These are phyloP conservation scores for Hybognathus amarus DNA, from an alignment of 2,797 vertebrate species.

Conservation along the genomic window DNA sequence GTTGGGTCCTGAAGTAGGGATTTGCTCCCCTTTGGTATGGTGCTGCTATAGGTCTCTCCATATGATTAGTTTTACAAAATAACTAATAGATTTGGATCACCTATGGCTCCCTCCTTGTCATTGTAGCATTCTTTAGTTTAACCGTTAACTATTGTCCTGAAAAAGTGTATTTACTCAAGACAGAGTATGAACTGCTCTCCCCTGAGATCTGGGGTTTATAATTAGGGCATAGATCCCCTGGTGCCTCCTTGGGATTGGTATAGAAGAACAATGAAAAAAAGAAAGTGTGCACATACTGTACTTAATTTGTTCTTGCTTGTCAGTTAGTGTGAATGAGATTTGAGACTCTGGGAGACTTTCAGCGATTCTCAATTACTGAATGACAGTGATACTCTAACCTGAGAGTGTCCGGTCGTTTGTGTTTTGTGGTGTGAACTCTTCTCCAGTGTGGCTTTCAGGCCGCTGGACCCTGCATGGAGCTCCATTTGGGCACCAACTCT, in stretches of 20 bases:
- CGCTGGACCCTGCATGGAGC: conserved; percentile 68
- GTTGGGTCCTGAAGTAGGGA: background rate
- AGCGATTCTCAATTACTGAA: background rate
- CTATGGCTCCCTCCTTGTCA: too few relatives aligned
- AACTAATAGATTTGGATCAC: too few relatives aligned
- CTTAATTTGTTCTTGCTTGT: background rate
- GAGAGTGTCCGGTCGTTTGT: conserved; percentile 70
- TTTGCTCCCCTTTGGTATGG: background rate
- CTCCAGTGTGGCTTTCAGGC: conserved; percentile 68
- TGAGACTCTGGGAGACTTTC: background rate
- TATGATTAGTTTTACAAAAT: too few relatives aligned
- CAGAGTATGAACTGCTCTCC: background rate
- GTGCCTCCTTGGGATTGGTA: background rate
- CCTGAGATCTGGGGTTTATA: background rate
- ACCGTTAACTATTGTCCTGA: too few relatives aligned
- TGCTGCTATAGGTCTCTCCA: too few relatives aligned
- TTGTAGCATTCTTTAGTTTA: too few relatives aligned
- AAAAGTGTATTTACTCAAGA: background rate
- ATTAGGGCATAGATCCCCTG: background rate
- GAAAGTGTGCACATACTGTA: background rate
- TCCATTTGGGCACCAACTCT: conserved; percentile 63
- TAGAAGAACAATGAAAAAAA: background rate
- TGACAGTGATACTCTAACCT: conserved; percentile 70
- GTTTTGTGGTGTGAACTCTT: conserved; percentile 70
- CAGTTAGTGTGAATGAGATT: background rate